phyloP scores from a whole-genome alignment of 2,797 vertebrate genomes.

The Pipistrellus nathusii region DNA sequence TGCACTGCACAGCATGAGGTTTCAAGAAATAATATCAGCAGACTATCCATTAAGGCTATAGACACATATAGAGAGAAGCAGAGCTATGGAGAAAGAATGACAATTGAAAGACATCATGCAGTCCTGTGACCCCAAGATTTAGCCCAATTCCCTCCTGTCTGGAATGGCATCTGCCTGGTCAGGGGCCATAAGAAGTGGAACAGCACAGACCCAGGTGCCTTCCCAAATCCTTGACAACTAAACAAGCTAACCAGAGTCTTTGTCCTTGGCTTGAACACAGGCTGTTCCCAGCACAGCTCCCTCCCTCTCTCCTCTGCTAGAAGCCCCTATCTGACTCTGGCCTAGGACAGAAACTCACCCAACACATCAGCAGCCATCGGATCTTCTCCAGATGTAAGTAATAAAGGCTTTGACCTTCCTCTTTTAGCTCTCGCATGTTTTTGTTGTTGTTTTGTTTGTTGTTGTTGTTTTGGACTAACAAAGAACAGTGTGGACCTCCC shows the following conservation, averaged over 20 bases:
- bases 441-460: too few relatives aligned
- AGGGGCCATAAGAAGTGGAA: background rate
- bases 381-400: background rate
- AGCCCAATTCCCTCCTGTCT: background rate
- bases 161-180: background rate
- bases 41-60: background rate
- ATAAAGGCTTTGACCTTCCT: background rate
- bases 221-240: background rate
- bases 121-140: background rate
- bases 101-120: conserved; percentile 2
- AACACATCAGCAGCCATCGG: background rate
- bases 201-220: background rate
- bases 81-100: background rate
- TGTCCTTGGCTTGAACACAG: background rate
- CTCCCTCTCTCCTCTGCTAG: background rate
- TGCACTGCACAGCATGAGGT: background rate
- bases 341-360: background rate
- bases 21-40: conserved; percentile 35
- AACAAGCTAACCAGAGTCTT: background rate
- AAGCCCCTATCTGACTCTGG: background rate
- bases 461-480: too few relatives aligned
- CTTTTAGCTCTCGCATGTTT: background rate
- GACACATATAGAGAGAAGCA: background rate
- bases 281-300: background rate
- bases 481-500: background rate